Evolutionary conservation across 2,797 vertebrate species (phyloP).

Genomic region (Babyrousa celebensis): DNA sequence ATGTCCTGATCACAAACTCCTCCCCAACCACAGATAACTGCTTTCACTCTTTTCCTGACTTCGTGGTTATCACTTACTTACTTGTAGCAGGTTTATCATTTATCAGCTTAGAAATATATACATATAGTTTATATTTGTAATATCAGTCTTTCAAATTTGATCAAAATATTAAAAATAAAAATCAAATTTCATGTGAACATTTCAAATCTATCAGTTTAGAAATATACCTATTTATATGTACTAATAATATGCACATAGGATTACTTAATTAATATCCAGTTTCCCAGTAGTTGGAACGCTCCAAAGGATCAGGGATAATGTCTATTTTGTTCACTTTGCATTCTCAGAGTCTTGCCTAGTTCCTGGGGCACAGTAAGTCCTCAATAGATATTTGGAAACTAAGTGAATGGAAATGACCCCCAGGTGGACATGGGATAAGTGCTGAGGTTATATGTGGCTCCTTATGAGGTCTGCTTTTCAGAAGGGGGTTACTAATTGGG

Average conservation of each 20-base stretch:
- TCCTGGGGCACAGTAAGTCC: neutral
- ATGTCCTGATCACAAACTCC: neutral
- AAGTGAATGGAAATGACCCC: neutral
- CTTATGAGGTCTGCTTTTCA: neutral
- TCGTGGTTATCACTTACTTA: neutral
- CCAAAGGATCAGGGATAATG: neutral
- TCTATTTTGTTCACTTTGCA: neutral
- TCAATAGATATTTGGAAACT: neutral
- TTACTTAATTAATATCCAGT: neutral
- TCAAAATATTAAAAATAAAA: constrained; percentile 43
- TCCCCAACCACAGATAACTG: neutral
- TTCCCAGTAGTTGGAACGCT: neutral
- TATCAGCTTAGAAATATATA: neutral
- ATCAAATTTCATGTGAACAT: neutral
- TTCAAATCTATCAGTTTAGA: constrained; percentile 6
- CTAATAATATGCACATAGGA: neutral
- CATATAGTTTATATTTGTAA: neutral
- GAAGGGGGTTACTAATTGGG: neutral
- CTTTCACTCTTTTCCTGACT: constrained; percentile 20
- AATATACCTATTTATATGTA: neutral
- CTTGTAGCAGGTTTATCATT: constrained; percentile 21
- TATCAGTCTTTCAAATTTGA: constrained; percentile 14
- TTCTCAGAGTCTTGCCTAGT: neutral
- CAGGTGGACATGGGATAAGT: neutral
- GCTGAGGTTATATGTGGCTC: neutral